Percentiles rank a stretch among this genome's conserved stretches.
Evolutionary conservation across 1,140 invertebrate species (phyloP).

Genomic region (Drosophila nigromelanica): DNA sequence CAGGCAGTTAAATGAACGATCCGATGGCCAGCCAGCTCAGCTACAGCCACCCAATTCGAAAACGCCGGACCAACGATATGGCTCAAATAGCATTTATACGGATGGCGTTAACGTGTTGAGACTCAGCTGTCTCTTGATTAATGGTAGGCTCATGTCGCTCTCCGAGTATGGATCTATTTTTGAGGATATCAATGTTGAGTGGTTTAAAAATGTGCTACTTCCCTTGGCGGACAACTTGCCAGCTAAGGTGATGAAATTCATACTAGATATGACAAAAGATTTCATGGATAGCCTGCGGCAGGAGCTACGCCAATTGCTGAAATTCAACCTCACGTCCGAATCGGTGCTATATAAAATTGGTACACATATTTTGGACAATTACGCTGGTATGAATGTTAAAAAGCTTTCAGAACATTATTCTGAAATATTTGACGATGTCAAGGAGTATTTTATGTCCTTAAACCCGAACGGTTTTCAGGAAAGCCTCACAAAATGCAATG

Average conservation of each 20-base stretch:
- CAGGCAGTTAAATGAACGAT: slow-evolving; percentile 55
- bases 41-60: slow-evolving; percentile 18
- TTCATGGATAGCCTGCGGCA: slow-evolving; percentile 53
- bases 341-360: slow-evolving; percentile 50
- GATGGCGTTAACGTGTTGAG: slow-evolving; percentile 30
- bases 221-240: slow-evolving; percentile 25
- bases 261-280: slow-evolving; percentile 26
- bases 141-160: slow-evolving; percentile 20
- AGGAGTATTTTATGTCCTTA: slow-evolving; percentile 46
- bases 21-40: slow-evolving; percentile 30
- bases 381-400: neutral
- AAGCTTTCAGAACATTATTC: neutral
- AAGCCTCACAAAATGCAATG: slow-evolving; percentile 26
- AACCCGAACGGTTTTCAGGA: slow-evolving; percentile 53
- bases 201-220: slow-evolving; percentile 35
- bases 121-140: slow-evolving; percentile 37
- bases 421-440: slow-evolving; percentile 24
- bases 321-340: slow-evolving; percentile 56
- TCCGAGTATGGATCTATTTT: slow-evolving; percentile 41
- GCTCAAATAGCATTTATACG: slow-evolving; percentile 20
- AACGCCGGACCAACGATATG: slow-evolving; percentile 2
- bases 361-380: slow-evolving; percentile 16
- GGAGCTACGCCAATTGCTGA: slow-evolving; percentile 26
- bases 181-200: slow-evolving; percentile 47
- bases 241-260: slow-evolving; percentile 7